Evolutionary conservation across 2,113 vertebrate species (phyloP).

Genomic region (Copsychus sechellarum): DNA sequence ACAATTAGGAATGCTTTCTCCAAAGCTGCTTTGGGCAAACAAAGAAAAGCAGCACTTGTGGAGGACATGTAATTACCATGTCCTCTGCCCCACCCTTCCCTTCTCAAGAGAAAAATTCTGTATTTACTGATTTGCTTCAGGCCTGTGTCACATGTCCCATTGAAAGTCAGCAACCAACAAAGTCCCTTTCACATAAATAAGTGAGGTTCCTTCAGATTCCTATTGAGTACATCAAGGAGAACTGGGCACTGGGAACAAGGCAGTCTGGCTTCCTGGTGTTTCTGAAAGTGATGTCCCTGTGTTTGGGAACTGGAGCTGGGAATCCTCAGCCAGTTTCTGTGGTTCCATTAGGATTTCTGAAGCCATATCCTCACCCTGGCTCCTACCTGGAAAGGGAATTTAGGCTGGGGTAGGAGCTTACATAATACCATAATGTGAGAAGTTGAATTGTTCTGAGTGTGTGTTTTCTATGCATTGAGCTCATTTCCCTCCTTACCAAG

Average conservation of each 20-base stretch:
- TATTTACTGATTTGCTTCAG: constrained; percentile 35
- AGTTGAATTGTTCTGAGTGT: background rate
- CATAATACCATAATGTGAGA: background rate
- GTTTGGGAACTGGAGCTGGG: background rate
- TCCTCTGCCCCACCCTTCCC: constrained; percentile 6
- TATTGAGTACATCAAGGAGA: background rate
- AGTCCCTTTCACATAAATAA: background rate
- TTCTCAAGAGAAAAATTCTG: constrained; percentile 38
- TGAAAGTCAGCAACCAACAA: background rate
- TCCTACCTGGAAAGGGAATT: background rate
- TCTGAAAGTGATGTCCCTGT: background rate
- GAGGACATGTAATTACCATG: constrained; percentile 21
- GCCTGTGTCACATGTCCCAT: background rate
- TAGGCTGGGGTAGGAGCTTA: background rate
- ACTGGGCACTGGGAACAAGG: background rate
- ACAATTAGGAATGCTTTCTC: background rate
- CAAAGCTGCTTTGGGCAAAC: background rate
- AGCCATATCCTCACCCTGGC: background rate
- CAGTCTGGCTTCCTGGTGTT: background rate
- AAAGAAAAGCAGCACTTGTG: background rate
- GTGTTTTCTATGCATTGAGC: background rate
- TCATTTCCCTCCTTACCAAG: background rate
- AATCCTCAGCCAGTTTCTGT: background rate
- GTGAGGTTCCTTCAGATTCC: background rate
- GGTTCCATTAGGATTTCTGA: background rate